phyloP scores from a whole-genome alignment of 2,797 vertebrate genomes.

The Scolopax bukidnonensis region DNA sequence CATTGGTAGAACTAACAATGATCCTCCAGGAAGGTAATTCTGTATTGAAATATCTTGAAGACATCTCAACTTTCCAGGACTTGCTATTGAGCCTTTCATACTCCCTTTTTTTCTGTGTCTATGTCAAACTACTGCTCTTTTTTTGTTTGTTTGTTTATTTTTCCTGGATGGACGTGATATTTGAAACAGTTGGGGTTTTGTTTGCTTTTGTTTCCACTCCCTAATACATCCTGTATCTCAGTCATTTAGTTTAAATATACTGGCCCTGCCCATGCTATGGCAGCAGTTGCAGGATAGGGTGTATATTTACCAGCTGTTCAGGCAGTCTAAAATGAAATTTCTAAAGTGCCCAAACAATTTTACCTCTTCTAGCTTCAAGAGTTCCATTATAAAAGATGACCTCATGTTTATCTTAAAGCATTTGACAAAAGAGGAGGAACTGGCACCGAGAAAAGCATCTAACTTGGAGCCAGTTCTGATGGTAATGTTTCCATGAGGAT shows the following conservation, averaged over 20 bases:
- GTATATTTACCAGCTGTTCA: background rate
- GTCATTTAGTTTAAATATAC: background rate
- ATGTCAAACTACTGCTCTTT: background rate
- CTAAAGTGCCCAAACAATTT: background rate
- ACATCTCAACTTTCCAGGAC: background rate
- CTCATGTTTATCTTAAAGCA: background rate
- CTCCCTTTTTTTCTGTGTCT: background rate
- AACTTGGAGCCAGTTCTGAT: background rate
- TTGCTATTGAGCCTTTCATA: background rate
- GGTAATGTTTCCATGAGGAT: background rate
- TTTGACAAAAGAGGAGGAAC: background rate
- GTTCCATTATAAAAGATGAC: background rate
- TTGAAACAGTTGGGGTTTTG: background rate
- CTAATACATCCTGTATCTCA: background rate
- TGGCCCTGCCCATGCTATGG: background rate
- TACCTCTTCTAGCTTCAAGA: background rate
- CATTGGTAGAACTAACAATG: background rate
- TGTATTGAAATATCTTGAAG: background rate
- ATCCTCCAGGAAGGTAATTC: background rate
- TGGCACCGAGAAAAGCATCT: background rate
- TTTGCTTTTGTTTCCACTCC: conserved; percentile 24
- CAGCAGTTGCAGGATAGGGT: background rate
- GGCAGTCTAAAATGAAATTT: background rate
- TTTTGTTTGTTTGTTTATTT: background rate
- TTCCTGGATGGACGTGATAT: background rate